Evolutionary conservation across 2,113 vertebrate genomes (phyloP).

Genomic region (Nesogale talazaci): DNA sequence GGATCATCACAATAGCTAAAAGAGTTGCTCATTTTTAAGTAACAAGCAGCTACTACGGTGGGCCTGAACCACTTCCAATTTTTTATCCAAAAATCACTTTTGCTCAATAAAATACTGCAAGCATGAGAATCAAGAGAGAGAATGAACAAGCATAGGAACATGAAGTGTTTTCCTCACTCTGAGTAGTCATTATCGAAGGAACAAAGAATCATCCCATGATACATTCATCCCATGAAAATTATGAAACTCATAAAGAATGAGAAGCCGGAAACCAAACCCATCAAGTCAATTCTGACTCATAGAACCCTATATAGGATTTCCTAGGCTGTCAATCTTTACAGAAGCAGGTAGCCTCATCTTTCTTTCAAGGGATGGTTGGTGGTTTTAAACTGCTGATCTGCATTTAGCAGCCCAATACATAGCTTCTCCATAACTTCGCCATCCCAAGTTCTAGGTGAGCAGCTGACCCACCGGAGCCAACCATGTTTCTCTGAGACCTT

Average conservation of each 20-base stretch:
- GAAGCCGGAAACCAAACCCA: background rate
- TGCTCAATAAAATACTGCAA: slow-evolving; percentile 14
- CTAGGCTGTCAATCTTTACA: too few species aligned
- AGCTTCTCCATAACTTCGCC: background rate
- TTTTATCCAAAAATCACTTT: slow-evolving; percentile 10
- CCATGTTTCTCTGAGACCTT: background rate
- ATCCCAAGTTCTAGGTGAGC: background rate
- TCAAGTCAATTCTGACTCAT: too few species aligned
- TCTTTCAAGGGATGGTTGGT: too few species aligned
- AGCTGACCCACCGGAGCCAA: background rate
- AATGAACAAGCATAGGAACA: background rate
- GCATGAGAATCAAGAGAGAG: background rate
- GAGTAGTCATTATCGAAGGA: background rate
- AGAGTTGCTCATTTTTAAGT: slow-evolving; percentile 24
- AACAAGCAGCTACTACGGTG: background rate
- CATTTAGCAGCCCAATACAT: too few species aligned
- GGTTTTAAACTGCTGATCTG: too few species aligned
- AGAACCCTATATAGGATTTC: too few species aligned
- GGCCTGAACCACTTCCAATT: slow-evolving; percentile 15
- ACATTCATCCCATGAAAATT: background rate
- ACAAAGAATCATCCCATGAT: background rate
- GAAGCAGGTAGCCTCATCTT: too few species aligned
- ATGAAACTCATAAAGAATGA: background rate
- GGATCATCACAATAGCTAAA: slow-evolving; percentile 1
- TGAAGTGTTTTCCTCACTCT: slow-evolving; percentile 1